Percentiles rank a stretch among this genome's conserved stretches.
Evolutionary conservation across 2,797 vertebrate genomes (phyloP).

Genomic region (Hemitrygon akajei): DNA sequence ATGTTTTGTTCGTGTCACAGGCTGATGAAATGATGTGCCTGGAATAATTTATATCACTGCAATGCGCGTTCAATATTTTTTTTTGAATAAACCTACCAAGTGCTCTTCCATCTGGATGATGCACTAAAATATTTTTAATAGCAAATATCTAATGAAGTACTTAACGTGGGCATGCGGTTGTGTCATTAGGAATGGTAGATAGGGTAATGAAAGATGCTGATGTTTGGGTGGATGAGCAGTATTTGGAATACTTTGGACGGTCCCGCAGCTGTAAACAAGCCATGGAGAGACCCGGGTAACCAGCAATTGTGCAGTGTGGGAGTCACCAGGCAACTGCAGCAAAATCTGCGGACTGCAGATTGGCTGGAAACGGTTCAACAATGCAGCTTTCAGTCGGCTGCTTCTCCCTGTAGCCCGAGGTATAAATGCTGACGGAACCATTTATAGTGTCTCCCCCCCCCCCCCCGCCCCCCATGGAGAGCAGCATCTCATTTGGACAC

Average conservation of each 20-base stretch:
- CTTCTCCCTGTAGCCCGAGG: too few species aligned
- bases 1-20: conserved; percentile 11
- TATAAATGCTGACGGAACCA: not conserved
- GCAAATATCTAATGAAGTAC: too few species aligned
- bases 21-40: not conserved
- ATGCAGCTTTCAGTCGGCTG: not conserved
- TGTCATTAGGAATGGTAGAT: not conserved
- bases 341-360: conserved; percentile 19
- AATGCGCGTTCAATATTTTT: conserved; percentile 7
- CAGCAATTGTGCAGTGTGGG: not conserved
- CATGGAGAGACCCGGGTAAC: not conserved
- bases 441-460: not conserved
- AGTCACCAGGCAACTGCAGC: not conserved
- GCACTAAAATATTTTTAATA: not conserved
- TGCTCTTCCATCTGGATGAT: too few species aligned
- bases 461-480: not conserved
- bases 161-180: not conserved
- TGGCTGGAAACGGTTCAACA: conserved; percentile 16
- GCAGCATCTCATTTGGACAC: not conserved
- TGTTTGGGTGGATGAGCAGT: not conserved
- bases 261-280: not conserved
- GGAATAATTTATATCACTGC: conserved; percentile 25
- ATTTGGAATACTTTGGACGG: not conserved
- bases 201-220: not conserved
- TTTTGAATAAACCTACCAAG: not conserved